phyloP scores from a whole-genome alignment of 2,113 vertebrate genomes.

The Melanocharis versteri region DNA sequence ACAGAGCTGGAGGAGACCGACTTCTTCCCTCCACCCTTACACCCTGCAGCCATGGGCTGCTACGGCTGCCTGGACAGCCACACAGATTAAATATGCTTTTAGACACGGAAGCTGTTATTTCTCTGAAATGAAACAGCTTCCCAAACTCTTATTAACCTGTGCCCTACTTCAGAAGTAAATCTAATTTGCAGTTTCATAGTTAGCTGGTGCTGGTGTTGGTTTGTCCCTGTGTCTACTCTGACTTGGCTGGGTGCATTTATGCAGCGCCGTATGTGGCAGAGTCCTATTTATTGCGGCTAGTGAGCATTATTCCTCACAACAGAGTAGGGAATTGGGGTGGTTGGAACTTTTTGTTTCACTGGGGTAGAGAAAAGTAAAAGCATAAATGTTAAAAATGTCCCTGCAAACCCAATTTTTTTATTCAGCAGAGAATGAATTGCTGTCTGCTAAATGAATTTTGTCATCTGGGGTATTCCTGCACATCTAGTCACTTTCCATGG shows the following conservation, averaged over 20 bases:
- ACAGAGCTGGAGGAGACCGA: background rate
- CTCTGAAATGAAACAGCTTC: background rate
- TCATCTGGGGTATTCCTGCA: background rate
- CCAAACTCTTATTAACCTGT: background rate
- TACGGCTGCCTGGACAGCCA: background rate
- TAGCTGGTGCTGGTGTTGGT: background rate
- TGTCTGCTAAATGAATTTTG: background rate
- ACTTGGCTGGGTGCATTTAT: background rate
- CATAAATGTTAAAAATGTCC: background rate
- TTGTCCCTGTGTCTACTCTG: background rate
- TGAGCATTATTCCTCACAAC: background rate
- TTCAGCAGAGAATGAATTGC: background rate
- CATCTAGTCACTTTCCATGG: background rate
- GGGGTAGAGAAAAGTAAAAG: background rate
- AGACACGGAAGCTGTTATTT: background rate
- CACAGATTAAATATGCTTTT: background rate
- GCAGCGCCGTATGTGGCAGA: fast-evolving
- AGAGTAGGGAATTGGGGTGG: background rate
- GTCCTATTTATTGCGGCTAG: background rate
- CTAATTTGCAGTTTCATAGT: background rate
- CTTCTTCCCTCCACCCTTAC: background rate
- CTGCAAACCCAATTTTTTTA: background rate
- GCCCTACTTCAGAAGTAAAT: background rate
- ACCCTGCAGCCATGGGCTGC: background rate
- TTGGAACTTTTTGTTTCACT: background rate